These are phyloP conservation scores for Reticulitermes lucifugus DNA, from an alignment of 2,888 invertebrate genomes.

Conservation along the genomic window DNA sequence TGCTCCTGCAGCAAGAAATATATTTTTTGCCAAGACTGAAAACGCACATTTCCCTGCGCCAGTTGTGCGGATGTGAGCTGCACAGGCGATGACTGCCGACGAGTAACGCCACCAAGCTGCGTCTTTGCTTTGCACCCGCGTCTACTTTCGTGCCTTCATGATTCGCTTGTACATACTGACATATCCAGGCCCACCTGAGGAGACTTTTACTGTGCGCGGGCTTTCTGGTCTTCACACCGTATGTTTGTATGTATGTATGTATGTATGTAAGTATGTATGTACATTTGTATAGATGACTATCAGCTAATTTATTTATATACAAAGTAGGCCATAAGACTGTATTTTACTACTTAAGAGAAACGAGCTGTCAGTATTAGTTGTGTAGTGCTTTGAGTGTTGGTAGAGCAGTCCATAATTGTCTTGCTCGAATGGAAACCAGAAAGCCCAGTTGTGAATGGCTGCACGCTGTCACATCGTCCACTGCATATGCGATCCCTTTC, in stretches of 20 bases:
- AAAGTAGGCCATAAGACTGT: constrained; percentile 17
- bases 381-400: constrained; percentile 21
- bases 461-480: background rate
- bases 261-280: background rate
- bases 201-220: background rate
- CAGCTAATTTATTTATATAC: constrained; percentile 27
- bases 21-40: constrained; percentile 37
- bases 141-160: constrained; percentile 45
- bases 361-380: constrained; percentile 2
- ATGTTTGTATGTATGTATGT: constrained; percentile 18
- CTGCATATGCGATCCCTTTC: no score
- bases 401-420: background rate
- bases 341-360: constrained; percentile 30
- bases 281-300: constrained; percentile 34
- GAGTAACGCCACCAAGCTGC: background rate
- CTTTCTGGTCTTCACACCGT: constrained; percentile 29
- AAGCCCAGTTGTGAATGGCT: background rate
- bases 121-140: constrained; percentile 31
- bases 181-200: constrained; percentile 3
- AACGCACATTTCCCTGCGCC: background rate
- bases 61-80: background rate
- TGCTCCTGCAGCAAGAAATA: constrained; percentile 6
- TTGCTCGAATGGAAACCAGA: background rate
- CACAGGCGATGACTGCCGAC: background rate
- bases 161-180: background rate